Conservation (phyloP, 2,113 vertebrate species). For the Neofelis nebulosa region DNA sequence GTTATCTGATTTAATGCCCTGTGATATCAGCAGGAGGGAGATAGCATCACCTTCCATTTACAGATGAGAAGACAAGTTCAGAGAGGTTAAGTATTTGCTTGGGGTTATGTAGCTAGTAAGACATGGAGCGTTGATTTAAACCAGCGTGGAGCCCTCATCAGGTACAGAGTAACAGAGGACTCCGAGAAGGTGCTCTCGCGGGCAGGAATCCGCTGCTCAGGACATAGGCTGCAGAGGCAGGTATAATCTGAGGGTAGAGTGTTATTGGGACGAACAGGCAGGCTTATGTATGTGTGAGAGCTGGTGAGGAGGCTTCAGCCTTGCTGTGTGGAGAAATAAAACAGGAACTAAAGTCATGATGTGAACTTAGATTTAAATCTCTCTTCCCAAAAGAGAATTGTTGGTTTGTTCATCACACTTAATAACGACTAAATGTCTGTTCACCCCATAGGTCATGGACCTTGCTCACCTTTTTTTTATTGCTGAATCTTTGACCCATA, state of each 20-base stretch:
- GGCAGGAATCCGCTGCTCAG: not conserved
- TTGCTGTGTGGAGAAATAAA: no score
- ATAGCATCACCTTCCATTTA: not conserved
- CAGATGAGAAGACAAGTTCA: not conserved
- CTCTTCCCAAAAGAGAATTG: not conserved
- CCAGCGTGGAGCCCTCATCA: not conserved
- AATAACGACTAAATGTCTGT: not conserved
- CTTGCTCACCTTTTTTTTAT: not conserved
- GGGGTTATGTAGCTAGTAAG: not conserved
- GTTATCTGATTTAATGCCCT: not conserved
- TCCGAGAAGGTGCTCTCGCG: rapidly evolving
- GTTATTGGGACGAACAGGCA: not conserved
- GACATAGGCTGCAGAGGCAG: not conserved
- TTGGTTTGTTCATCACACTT: not conserved
- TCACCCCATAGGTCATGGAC: not conserved
- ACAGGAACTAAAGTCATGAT: not conserved
- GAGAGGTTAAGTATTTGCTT: not conserved
- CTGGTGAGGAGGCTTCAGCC: not conserved
- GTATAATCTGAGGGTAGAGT: not conserved
- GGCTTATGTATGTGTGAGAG: rapidly evolving
- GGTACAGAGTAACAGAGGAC: not conserved
- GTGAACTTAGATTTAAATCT: not conserved
- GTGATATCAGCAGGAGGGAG: not conserved
- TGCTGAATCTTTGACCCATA: not conserved
- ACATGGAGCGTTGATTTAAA: not conserved